phyloP scores from a whole-genome alignment of 2,113 vertebrate species.

The Sturnira hondurensis region DNA sequence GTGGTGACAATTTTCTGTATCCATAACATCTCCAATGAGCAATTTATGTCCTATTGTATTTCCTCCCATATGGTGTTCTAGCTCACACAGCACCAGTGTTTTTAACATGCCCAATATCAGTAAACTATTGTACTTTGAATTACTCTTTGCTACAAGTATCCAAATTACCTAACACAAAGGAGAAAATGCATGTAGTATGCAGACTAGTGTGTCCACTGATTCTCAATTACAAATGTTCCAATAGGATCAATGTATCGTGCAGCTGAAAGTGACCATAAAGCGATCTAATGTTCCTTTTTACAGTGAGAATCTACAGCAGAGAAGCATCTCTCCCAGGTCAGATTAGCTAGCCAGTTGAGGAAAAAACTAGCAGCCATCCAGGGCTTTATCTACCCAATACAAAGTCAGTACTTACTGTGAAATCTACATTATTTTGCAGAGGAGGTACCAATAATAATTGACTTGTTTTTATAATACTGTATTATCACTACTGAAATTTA shows the following conservation, averaged over 20 bases:
- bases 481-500: background rate
- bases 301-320: background rate
- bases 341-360: background rate
- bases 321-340: background rate
- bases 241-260: conserved; percentile 7
- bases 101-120: conserved; percentile 37
- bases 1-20: conserved; percentile 23
- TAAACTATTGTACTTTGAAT: background rate
- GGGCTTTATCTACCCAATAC: background rate
- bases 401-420: conserved; percentile 8
- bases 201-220: background rate
- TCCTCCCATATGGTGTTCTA: conserved; percentile 9
- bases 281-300: background rate
- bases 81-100: background rate
- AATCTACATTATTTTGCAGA: background rate
- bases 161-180: conserved; percentile 8
- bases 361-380: background rate
- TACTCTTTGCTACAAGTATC: background rate
- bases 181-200: conserved; percentile 22
- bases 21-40: conserved; percentile 42
- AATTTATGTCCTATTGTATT: conserved; percentile 13
- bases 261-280: background rate
- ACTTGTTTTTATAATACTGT: background rate
- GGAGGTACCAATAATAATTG: background rate
- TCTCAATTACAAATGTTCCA: conserved; percentile 24